phyloP scores from a whole-genome alignment of 2,113 vertebrate genomes.

The Xerus inauris region DNA sequence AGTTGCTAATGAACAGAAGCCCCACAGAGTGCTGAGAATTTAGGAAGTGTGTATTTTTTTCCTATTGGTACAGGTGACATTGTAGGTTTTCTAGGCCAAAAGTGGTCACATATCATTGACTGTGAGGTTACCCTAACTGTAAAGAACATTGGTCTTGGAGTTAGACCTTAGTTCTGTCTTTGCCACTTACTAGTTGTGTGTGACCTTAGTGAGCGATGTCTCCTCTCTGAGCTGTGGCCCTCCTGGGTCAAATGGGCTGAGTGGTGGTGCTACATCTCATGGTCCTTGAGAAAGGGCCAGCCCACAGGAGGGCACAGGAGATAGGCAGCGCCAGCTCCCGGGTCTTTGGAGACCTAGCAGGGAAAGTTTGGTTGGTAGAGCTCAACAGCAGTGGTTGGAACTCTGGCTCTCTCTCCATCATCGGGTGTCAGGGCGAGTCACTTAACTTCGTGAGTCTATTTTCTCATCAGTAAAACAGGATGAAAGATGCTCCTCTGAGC shows the following conservation, averaged over 20 bases:
- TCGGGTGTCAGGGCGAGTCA: neutral
- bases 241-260: neutral
- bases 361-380: neutral
- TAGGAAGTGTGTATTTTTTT: neutral
- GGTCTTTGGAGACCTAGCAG: neutral
- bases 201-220: neutral
- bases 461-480: neutral
- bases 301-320: neutral
- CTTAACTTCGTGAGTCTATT: neutral
- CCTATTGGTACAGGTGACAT: neutral
- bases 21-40: neutral
- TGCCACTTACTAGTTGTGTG: neutral
- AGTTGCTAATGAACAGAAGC: neutral
- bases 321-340: neutral
- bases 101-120: neutral
- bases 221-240: neutral
- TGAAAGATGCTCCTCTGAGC: neutral
- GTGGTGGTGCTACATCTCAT: rapidly evolving
- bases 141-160: neutral
- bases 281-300: neutral
- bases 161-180: neutral
- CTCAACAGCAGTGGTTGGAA: neutral
- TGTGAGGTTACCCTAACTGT: neutral
- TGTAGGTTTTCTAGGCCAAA: neutral
- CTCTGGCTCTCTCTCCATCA: neutral